Conservation (phyloP, 1,140 invertebrate species). For the Camponotus vicinus region DNA sequence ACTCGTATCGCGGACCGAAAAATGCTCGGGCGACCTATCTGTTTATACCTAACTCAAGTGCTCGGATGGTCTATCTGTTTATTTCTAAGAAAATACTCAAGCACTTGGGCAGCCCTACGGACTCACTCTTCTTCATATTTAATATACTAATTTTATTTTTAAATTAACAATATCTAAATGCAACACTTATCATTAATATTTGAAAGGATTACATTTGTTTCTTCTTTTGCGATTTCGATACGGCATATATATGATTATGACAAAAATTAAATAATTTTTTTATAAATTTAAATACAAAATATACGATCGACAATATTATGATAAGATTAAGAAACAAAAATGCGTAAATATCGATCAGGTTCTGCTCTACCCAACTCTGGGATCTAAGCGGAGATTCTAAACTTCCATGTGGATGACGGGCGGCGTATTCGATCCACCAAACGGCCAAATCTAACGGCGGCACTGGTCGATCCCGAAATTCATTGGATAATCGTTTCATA, state of each 20-base stretch:
- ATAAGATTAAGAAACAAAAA: neutral
- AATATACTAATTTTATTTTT: too few relatives aligned
- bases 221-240: neutral
- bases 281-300: neutral
- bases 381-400: constrained; percentile 12
- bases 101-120: too few relatives aligned
- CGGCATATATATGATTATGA: neutral
- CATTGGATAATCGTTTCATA: constrained; percentile 14
- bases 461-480: constrained; percentile 32
- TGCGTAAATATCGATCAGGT: constrained; percentile 3
- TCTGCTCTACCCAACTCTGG: neutral
- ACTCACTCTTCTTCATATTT: too few relatives aligned
- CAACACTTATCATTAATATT: too few relatives aligned
- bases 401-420: neutral
- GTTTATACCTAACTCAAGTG: too few relatives aligned
- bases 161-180: too few relatives aligned
- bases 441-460: constrained; percentile 17
- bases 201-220: neutral
- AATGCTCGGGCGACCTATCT: too few relatives aligned
- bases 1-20: too few relatives aligned
- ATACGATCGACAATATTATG: neutral
- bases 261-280: constrained; percentile 11
- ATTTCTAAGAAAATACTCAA: too few relatives aligned
- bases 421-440: constrained; percentile 31
- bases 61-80: too few relatives aligned